A percentile compares a stretch with the other conserved stretches of the same genome.
phyloP scores from a whole-genome alignment of 2,888 invertebrate species.

The Mamestra brassicae region DNA sequence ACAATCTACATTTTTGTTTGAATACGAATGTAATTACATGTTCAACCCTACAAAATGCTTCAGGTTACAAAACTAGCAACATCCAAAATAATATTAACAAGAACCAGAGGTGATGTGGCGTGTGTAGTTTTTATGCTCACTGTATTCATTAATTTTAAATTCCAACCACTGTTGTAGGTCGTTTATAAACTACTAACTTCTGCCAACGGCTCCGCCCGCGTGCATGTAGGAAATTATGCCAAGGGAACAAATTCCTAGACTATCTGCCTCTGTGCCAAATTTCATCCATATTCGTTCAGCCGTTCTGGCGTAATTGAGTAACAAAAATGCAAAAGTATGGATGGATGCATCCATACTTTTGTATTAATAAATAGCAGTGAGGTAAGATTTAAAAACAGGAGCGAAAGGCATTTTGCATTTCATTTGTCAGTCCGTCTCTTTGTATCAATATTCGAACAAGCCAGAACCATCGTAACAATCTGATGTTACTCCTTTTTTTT shows the following conservation, averaged over 20 bases:
- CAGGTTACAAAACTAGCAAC: slow-evolving; percentile 1
- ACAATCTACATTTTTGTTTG: background rate
- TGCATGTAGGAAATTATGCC: too few species aligned
- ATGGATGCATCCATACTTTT: too few species aligned
- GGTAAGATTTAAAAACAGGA: background rate
- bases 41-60: slow-evolving; percentile 2
- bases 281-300: too few species aligned
- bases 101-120: background rate
- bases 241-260: too few species aligned
- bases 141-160: slow-evolving; percentile 4
- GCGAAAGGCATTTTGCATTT: background rate
- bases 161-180: background rate
- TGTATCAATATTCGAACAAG: too few species aligned
- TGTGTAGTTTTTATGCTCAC: background rate
- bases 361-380: too few species aligned
- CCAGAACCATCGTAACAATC: background rate
- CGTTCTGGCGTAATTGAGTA: too few species aligned
- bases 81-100: background rate
- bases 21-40: background rate
- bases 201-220: too few species aligned
- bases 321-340: too few species aligned
- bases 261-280: too few species aligned
- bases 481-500: background rate
- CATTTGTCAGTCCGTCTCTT: background rate
- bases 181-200: background rate